Base-by-base conservation (phyloP, 2,797 vertebrate genomes). In the Argentina silus region DNA sequence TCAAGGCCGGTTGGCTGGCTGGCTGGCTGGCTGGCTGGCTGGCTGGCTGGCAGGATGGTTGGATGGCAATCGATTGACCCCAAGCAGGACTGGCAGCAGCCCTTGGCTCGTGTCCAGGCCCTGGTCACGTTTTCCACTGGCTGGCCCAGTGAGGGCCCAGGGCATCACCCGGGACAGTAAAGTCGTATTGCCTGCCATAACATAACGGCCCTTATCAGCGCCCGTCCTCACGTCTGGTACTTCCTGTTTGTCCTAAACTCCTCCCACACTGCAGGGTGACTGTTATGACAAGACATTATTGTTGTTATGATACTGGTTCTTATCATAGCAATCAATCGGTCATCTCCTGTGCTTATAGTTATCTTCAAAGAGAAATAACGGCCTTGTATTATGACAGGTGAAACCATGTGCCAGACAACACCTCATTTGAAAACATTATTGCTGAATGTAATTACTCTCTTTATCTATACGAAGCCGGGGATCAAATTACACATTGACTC, bases 51-150 rank as follows among this genome's bases (percentile, higher is more conserved):
- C n/a, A 10, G 65, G 65, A 51, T 10, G 72, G 74, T 82, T 77
- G 59, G 78, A 84, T 64, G 67, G 82, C 68, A 55, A 72, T 81
- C 77, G 70, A 80, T 77, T 66, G 70, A 84, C 76, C 79, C 59
- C 0, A 59, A 77, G 72, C 3, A 12, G 59, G 73, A 75, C 66
- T 27, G 68, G 65, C 53, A 47, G 67, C 10, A 78, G 85, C 82
- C 75, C 70, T 67, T 57, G 62, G 72, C 67, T 45, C 1, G 3
- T 15, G n/a, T 55, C 50, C 83, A 82, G 76, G 44, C 14, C 55
- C 65, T 17, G 45, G 63, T 88, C 81, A 84, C 43, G 55, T 88
- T 92, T 92, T 91, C 90, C 88, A 87, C 77, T 76, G 48, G 15
- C 23, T 1, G 2, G 74, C 55, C 75, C n/a, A 72, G 75, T 50